Evolutionary conservation across 2,797 vertebrate species (phyloP), one percentile per base, ranked within the genome.

Genomic region (Heterohyrax brucei): DNA sequence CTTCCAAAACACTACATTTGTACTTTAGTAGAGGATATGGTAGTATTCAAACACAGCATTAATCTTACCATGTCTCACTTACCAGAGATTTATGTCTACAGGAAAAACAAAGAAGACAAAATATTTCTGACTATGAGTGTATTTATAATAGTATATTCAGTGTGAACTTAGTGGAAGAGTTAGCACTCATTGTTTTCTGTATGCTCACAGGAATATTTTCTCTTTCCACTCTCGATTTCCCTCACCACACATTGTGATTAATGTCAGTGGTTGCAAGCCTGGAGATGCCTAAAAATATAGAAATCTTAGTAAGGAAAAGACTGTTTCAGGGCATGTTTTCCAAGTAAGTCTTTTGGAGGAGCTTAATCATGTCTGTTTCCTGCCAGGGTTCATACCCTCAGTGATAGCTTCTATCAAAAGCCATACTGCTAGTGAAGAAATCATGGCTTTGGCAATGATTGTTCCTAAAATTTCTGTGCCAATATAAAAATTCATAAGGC

Each of bases 81-180:
- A 1, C n/a, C 26, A 21, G 53, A 90, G 18, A 28, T 12, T 85
- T 64, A 87, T 10, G 26, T 94, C 30, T 39, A 12, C 30, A 91
- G 73, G 30, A 89, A 93, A 94, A 83, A 90, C 94, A 33, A 28
- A 50, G 9, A 44, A 88, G 78, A 93, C 4, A 66, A 84, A 92
- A 53, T 88, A 30, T 77, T 62, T 85, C n/a, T 83, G 33, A 83
- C n/a, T n/a, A 3, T 77, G 59, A 81, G 33, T 44, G 39, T 90
- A 87, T 91, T 68, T 46, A 61, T n/a, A 33, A 72, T 72, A 59
- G 22, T 10, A 33, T 39, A 33, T 75, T 78, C 78, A 19, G 6
- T 72, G 62, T 89, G 86, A 93, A 44, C 1, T n/a, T 48, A 48
- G 61, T 44, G 62, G 39, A 77, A 76, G 92, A 81, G 85, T 81